Evolutionary conservation across 2,888 invertebrate species (phyloP).

Genomic region (Carcina quercana): DNA sequence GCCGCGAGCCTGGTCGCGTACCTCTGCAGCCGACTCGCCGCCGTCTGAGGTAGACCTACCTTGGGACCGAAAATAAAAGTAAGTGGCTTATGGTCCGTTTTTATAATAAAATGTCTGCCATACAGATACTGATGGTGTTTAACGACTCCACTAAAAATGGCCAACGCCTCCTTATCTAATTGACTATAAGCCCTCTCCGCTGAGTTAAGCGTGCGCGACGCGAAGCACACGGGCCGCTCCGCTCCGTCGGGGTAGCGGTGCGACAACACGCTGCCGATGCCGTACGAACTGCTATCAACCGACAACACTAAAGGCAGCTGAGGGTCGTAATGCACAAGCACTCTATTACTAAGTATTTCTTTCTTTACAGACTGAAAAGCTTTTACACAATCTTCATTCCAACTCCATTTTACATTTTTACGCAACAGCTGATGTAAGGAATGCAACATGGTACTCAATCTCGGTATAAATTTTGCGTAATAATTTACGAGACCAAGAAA

Average conservation of each 20-base stretch:
- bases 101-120: not conserved
- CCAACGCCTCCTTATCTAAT: not conserved
- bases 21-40: not conserved
- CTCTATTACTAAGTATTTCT: slow-evolving; percentile 3
- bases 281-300: slow-evolving; percentile 7
- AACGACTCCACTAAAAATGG: slow-evolving; percentile 18
- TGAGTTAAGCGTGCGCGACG: slow-evolving; percentile 2
- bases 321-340: slow-evolving; percentile 7
- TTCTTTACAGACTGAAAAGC: slow-evolving; percentile 5
- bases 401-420: slow-evolving; percentile 7
- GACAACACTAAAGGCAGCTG: slow-evolving; percentile 3
- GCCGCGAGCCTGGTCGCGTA: not conserved
- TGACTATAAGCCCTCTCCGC: slow-evolving; percentile 1
- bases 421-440: slow-evolving; percentile 8
- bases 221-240: slow-evolving; percentile 7
- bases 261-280: slow-evolving; percentile 7
- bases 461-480: slow-evolving; percentile 8
- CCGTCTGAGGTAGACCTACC: not conserved
- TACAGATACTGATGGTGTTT: not conserved
- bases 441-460: slow-evolving; percentile 4
- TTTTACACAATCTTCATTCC: slow-evolving; percentile 3
- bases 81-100: not conserved
- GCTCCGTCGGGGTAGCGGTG: not conserved
- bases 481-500: slow-evolving; percentile 13
- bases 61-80: not conserved